Conservation (phyloP, 2,888 invertebrate species). For the Protula sp. region DNA sequence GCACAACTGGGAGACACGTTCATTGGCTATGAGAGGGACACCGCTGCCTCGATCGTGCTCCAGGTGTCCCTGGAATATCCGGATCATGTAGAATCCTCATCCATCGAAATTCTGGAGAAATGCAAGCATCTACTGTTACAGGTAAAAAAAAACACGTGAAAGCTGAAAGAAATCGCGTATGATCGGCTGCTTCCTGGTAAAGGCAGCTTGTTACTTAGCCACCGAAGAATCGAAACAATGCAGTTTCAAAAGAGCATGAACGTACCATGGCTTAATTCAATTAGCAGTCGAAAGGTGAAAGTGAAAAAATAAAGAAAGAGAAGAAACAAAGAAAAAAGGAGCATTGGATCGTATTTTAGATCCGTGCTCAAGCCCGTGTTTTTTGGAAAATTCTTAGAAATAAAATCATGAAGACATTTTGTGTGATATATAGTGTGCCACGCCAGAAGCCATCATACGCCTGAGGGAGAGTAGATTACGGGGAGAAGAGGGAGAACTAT, state of each 20-base stretch:
- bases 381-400: no score
- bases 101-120: no score
- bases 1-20: constrained; percentile 36
- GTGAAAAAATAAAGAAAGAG: neutral
- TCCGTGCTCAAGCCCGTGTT: no score
- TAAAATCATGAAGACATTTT: no score
- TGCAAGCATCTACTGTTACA: no score
- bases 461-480: constrained; percentile 21
- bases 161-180: no score
- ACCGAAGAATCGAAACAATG: neutral
- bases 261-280: no score
- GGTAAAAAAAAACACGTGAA: neutral
- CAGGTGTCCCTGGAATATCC: constrained; percentile 33
- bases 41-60: constrained; percentile 35
- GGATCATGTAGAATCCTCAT: no score
- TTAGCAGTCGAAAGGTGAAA: neutral
- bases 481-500: constrained; percentile 18
- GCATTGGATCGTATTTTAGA: no score
- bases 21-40: constrained; percentile 42
- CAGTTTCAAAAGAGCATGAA: no score
- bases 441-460: constrained; percentile 39
- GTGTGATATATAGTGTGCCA: constrained; percentile 45
- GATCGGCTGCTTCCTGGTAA: no score
- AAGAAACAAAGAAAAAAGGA: no score
- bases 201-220: neutral